Conservation (phyloP, 2,797 vertebrate genomes). For the Limnodromus scolopaceus region DNA sequence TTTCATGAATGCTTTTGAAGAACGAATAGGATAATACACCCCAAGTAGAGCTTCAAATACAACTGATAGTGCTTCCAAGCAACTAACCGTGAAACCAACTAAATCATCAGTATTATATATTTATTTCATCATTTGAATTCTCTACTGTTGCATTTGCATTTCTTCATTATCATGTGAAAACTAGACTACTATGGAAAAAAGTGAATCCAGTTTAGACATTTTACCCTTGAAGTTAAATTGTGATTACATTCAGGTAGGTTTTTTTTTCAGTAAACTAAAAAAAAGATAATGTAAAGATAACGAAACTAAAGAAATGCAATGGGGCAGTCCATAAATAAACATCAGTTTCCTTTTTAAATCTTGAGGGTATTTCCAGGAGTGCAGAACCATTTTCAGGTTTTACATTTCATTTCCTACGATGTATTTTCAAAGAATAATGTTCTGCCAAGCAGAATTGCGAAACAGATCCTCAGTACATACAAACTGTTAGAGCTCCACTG, state of each 20-base stretch:
- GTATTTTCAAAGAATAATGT: background rate
- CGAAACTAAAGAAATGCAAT: background rate
- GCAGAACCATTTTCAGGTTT: background rate
- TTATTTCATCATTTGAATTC: background rate
- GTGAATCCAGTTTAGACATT: background rate
- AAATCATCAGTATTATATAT: background rate
- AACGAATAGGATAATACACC: background rate
- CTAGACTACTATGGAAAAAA: background rate
- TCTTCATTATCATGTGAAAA: background rate
- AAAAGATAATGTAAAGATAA: background rate
- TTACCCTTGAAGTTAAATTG: background rate
- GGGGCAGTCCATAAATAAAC: background rate
- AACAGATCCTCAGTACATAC: background rate
- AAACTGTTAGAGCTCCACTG: background rate
- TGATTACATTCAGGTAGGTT: background rate
- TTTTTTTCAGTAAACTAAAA: background rate
- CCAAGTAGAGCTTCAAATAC: background rate
- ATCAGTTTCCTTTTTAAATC: background rate
- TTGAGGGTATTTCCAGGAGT: background rate
- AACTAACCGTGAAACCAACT: background rate
- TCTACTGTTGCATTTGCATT: background rate
- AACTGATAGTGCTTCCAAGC: background rate
- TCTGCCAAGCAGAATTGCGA: background rate
- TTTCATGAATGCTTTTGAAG: background rate
- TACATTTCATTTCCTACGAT: background rate